Evolutionary conservation across 1,140 invertebrate genomes (phyloP).

Genomic region (Bactericera cockerelli): DNA sequence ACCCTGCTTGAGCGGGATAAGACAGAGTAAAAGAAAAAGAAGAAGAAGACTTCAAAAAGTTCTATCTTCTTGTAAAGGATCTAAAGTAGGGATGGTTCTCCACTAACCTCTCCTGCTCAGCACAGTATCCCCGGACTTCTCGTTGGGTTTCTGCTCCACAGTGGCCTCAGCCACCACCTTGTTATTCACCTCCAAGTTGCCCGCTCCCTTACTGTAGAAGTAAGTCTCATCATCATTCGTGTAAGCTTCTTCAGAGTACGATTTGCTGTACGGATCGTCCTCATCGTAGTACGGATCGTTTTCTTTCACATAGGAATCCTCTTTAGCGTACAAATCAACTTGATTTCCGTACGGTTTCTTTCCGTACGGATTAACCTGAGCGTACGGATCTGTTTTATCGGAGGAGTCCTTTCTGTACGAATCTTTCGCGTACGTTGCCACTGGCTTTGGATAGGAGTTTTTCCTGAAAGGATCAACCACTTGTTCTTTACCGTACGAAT

Average conservation of each 20-base stretch:
- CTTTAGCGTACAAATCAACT: conserved; percentile 1
- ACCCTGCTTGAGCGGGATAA: no score
- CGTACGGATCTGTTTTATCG: neutral
- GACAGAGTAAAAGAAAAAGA: no score
- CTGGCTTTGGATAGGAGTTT: neutral
- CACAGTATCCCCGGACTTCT: neutral
- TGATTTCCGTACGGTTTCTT: neutral
- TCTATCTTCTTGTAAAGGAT: no score
- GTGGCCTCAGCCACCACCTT: neutral
- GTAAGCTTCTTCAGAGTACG: neutral
- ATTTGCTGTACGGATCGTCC: neutral
- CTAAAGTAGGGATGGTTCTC: no score
- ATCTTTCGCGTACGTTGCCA: no score
- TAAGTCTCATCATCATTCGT: neutral
- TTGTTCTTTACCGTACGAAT: neutral
- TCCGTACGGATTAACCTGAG: neutral
- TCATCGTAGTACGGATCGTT: neutral
- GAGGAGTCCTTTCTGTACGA: neutral
- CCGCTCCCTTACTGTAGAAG: neutral
- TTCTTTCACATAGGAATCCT: neutral
- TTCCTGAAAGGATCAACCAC: no score
- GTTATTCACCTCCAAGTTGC: neutral
- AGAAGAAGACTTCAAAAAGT: no score
- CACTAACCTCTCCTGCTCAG: neutral
- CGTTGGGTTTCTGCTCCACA: neutral